Percentiles rank a stretch among this genome's conserved stretches.
phyloP scores from a whole-genome alignment of 2,797 vertebrate genomes.

The Sebastes umbrosus region DNA sequence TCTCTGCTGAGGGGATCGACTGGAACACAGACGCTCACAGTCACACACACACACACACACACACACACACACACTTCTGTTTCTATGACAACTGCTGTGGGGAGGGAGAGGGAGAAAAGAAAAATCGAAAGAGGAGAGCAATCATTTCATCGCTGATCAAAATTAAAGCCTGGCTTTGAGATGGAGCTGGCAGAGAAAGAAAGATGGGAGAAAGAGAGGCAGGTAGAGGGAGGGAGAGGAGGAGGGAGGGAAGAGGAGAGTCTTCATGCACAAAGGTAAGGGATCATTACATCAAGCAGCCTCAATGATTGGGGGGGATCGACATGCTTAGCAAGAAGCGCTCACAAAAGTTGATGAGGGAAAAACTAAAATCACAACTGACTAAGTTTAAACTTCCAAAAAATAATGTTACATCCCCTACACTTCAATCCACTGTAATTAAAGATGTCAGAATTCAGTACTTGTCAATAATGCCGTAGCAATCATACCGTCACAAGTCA shows the following conservation, averaged over 20 bases:
- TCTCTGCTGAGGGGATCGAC: conserved; percentile 87
- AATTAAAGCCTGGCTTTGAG: conserved; percentile 80
- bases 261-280: conserved; percentile 48
- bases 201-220: conserved; percentile 32
- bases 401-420: neutral
- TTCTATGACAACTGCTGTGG: conserved; percentile 87
- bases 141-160: conserved; percentile 87
- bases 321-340: neutral
- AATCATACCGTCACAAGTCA: neutral
- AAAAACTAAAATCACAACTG: neutral
- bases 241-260: neutral
- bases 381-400: neutral
- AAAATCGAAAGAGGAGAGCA: conserved; percentile 74
- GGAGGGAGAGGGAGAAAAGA: conserved; percentile 54
- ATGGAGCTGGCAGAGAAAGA: conserved; percentile 58
- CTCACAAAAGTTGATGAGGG: neutral
- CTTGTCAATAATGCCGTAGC: neutral
- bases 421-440: neutral
- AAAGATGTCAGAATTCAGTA: neutral
- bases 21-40: conserved; percentile 57
- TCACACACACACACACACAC: conserved; percentile 13
- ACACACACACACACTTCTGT: conserved; percentile 72
- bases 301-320: conserved; percentile 25
- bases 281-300: conserved; percentile 51
- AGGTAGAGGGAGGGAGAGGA: neutral